Conservation (phyloP, 2,113 vertebrate genomes). For the Excalfactoria chinensis region DNA sequence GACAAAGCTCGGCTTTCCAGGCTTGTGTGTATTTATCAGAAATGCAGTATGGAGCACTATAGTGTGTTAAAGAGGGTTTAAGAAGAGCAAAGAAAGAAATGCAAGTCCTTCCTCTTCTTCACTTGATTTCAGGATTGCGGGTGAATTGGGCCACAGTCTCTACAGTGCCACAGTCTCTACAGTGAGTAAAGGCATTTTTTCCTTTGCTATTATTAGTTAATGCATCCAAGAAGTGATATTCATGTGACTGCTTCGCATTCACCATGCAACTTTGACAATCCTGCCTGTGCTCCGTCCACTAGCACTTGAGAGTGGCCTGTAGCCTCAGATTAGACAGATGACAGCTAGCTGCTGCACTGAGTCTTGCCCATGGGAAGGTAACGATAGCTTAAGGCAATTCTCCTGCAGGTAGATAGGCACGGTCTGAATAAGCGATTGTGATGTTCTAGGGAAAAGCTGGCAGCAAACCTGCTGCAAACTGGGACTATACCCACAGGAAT, state of each 20-base stretch:
- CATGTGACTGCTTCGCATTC: background rate
- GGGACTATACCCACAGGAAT: background rate
- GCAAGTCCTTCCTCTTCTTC: background rate
- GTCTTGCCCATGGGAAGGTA: background rate
- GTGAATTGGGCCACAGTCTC: background rate
- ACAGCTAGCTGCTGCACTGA: background rate
- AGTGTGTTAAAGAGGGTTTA: background rate
- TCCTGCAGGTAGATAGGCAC: background rate
- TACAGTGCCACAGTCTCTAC: background rate
- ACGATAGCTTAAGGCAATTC: background rate
- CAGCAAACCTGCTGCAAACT: background rate
- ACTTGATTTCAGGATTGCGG: background rate
- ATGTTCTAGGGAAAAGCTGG: background rate
- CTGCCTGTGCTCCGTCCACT: conserved; percentile 36
- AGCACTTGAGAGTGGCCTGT: conserved; percentile 22
- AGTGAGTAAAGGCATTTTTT: conserved; percentile 9
- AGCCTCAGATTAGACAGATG: conserved; percentile 9
- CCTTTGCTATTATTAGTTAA: conserved; percentile 5
- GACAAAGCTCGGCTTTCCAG: background rate
- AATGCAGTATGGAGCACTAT: background rate
- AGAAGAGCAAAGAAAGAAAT: background rate
- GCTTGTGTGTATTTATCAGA: background rate
- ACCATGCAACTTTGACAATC: conserved; percentile 15
- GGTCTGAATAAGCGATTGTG: background rate
- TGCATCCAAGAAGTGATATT: background rate